These are phyloP conservation scores for Lomographa bimaculata DNA, from an alignment of 2,888 invertebrate genomes.

Conservation along the genomic window DNA sequence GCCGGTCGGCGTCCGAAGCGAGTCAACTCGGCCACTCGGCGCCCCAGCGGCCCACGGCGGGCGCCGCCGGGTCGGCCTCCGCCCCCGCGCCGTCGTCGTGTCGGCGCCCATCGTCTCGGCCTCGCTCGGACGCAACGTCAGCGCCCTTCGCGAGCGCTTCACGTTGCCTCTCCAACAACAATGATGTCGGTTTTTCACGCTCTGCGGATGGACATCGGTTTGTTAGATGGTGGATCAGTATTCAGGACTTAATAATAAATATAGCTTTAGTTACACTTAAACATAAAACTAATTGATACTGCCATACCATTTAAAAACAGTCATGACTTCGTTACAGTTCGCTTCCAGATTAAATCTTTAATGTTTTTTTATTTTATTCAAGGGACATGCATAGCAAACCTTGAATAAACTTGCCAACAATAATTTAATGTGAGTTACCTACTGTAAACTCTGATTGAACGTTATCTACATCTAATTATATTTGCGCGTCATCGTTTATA, in stretches of 20 bases:
- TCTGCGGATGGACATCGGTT: slow-evolving; percentile 79
- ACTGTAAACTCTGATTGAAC: no score
- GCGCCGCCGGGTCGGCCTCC: slow-evolving; percentile 85
- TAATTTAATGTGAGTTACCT: no score
- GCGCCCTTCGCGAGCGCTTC: slow-evolving; percentile 84
- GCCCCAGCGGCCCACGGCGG: slow-evolving; percentile 95
- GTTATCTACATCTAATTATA: slow-evolving; percentile 16
- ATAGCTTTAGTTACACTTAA: no score
- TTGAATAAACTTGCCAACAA: no score
- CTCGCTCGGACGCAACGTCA: slow-evolving; percentile 61
- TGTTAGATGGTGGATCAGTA: no score
- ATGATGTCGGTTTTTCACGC: slow-evolving; percentile 88
- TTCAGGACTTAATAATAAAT: no score
- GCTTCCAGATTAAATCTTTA: no score
- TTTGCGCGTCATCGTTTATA: slow-evolving; percentile 14
- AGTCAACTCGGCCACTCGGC: slow-evolving; percentile 99
- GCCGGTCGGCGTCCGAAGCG: slow-evolving; percentile 82
- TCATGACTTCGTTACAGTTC: no score
- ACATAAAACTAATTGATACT: no score
- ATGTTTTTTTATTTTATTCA: no score
- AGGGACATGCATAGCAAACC: no score
- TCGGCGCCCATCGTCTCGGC: slow-evolving; percentile 47
- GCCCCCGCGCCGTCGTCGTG: slow-evolving; percentile 50
- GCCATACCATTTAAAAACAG: no score
- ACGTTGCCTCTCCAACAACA: slow-evolving; percentile 86